A percentile compares a stretch with the other conserved stretches of the same genome.
Conservation (phyloP, 2,113 vertebrate genomes). For the Callithrix jacchus region DNA sequence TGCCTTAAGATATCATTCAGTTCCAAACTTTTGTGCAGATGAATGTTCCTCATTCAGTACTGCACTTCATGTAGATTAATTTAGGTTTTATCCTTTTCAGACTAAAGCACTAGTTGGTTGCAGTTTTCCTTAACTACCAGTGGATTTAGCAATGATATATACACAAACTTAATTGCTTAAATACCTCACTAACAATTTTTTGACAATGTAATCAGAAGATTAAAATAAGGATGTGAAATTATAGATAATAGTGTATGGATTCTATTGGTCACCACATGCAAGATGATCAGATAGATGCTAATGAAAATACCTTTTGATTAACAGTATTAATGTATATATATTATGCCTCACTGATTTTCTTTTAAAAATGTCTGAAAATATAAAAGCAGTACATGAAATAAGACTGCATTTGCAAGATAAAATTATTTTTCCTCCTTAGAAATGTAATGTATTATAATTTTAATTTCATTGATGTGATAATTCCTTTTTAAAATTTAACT, state of each 20-base stretch:
- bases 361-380: conserved; percentile 26
- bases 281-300: conserved; percentile 10
- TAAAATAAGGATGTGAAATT: conserved; percentile 48
- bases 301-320: conserved; percentile 18
- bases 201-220: conserved; percentile 29
- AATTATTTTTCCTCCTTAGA: conserved; percentile 2
- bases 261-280: background rate
- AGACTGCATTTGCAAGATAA: conserved; percentile 5
- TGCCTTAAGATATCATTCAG: background rate
- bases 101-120: background rate
- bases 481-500: conserved; percentile 15
- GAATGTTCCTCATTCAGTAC: background rate
- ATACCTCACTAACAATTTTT: background rate
- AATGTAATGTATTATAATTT: conserved; percentile 5
- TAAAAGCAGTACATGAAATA: conserved; percentile 23
- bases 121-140: background rate
- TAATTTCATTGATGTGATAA: conserved; percentile 15
- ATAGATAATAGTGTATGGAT: background rate
- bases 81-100: background rate
- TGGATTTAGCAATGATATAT: background rate
- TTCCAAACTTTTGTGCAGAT: background rate
- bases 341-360: background rate
- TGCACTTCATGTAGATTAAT: background rate
- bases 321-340: background rate
- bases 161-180: conserved; percentile 4